Percentiles rank a stretch among this genome's conserved stretches.
phyloP scores from a whole-genome alignment of 2,113 vertebrate genomes.

The Phocoena sinus region DNA sequence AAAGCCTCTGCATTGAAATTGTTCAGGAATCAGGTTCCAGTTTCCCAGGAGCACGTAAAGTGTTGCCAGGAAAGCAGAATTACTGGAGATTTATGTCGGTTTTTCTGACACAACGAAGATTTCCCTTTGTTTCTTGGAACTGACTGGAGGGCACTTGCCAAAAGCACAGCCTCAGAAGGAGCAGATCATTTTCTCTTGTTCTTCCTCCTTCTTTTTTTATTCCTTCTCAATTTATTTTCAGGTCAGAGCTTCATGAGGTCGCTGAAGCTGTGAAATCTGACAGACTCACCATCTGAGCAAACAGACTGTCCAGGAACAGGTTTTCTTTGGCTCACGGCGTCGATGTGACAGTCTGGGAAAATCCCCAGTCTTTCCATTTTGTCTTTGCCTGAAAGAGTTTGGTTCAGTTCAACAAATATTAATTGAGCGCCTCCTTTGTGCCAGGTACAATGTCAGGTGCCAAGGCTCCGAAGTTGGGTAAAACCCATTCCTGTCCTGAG shows the following conservation, averaged over 20 bases:
- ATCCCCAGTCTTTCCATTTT: neutral
- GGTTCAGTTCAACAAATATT: neutral
- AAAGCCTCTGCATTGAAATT: neutral
- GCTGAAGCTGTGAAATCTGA: conserved; percentile 30
- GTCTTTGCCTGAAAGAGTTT: conserved; percentile 5
- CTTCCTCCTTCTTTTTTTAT: neutral
- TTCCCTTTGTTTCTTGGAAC: conserved; percentile 32
- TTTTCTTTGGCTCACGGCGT: neutral
- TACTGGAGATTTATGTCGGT: conserved; percentile 1
- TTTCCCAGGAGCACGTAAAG: conserved; percentile 4
- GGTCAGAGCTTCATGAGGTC: conserved; percentile 56
- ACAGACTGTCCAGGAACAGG: conserved; percentile 23
- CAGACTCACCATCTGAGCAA: conserved; percentile 43
- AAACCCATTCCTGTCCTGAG: neutral
- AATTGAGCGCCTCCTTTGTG: neutral
- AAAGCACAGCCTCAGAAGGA: neutral
- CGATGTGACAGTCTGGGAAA: neutral
- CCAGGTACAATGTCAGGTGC: neutral
- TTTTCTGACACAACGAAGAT: conserved; percentile 9
- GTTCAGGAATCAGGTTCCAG: neutral
- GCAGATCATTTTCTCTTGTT: neutral
- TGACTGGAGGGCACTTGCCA: neutral
- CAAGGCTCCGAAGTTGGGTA: neutral
- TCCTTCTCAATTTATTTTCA: conserved; percentile 34
- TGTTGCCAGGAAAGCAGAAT: neutral